Percentiles rank a stretch among this genome's conserved stretches.
These are phyloP conservation scores for Oeneis ivallda DNA, from an alignment of 2,888 invertebrate genomes.

Conservation along the genomic window DNA sequence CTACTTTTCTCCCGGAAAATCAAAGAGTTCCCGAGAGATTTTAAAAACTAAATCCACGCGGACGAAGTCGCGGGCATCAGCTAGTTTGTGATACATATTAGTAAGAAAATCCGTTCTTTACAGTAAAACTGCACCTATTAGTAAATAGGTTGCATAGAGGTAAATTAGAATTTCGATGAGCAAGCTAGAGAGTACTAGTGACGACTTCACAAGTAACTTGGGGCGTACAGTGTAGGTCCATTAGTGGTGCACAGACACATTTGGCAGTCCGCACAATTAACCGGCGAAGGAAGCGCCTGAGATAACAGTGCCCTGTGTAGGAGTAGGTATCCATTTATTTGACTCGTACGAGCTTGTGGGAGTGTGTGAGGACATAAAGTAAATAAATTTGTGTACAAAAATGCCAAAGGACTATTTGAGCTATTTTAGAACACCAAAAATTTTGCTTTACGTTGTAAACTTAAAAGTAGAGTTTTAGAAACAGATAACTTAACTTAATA, in stretches of 20 bases:
- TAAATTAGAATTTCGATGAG: neutral
- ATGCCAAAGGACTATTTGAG: neutral
- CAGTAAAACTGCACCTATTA: no score
- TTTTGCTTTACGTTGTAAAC: no score
- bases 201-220: constrained; percentile 8
- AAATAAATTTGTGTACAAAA: constrained; percentile 22
- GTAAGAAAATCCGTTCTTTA: no score
- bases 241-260: constrained; percentile 33
- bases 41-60: no score
- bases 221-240: constrained; percentile 22
- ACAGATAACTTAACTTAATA: no score
- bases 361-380: neutral
- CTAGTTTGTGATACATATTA: no score
- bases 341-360: constrained; percentile 14
- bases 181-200: constrained; percentile 2
- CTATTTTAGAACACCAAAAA: no score
- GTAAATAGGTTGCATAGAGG: no score
- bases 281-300: constrained; percentile 53
- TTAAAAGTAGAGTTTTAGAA: no score
- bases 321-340: constrained; percentile 41
- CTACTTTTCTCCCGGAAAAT: no score
- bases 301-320: constrained; percentile 45
- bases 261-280: constrained; percentile 47
- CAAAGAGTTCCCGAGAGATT: no score
- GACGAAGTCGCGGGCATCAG: no score